A percentile compares a stretch with the other conserved stretches of the same genome.
Evolutionary conservation across 2,113 vertebrate genomes (phyloP).

Genomic region (Notiomystis cincta): DNA sequence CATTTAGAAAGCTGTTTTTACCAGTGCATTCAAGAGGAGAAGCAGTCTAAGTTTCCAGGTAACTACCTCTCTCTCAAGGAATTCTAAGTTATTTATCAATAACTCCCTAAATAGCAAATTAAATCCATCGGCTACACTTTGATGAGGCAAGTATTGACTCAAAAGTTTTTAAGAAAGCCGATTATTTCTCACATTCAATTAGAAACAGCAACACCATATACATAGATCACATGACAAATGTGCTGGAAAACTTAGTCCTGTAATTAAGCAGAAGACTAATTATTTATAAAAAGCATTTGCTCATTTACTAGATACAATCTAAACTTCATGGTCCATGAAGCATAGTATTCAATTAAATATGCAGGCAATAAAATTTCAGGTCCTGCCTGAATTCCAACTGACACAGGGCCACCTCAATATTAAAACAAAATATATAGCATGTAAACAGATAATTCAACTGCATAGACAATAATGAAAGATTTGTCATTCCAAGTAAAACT

Average conservation of each 20-base stretch:
- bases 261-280: slow-evolving; percentile 51
- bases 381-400: not conserved
- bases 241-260: not conserved
- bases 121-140: slow-evolving; percentile 12
- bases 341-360: not conserved
- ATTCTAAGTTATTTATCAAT: slow-evolving; percentile 40
- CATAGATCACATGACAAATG: not conserved
- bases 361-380: not conserved
- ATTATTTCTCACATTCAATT: slow-evolving; percentile 37
- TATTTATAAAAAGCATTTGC: slow-evolving; percentile 34
- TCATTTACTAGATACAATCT: slow-evolving; percentile 36
- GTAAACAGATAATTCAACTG: not conserved
- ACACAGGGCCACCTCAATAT: not conserved
- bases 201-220: not conserved
- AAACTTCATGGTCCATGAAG: slow-evolving; percentile 19
- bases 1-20: not conserved
- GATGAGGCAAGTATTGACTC: not conserved
- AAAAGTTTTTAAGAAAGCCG: slow-evolving; percentile 14
- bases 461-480: not conserved
- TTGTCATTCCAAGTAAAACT: not conserved
- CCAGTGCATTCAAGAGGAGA: not conserved
- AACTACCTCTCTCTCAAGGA: not conserved
- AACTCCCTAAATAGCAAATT: slow-evolving; percentile 31
- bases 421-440: not conserved
- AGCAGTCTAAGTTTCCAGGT: not conserved